phyloP scores from a whole-genome alignment of 2,888 invertebrate species.

The Caenorhabditis panamensis region DNA sequence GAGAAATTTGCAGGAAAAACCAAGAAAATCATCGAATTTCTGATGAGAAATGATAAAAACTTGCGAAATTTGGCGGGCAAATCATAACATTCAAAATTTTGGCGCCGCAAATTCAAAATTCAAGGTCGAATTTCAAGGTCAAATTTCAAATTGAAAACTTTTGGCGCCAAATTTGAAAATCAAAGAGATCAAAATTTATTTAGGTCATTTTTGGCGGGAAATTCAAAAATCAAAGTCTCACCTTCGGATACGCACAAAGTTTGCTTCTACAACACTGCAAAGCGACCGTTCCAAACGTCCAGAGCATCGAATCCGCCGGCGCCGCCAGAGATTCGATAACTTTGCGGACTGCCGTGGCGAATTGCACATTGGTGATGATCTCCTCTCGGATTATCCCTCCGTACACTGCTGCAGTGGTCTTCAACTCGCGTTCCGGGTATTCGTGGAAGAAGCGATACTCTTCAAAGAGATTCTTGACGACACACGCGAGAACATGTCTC shows the following conservation, averaged over 20 bases:
- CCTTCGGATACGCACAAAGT: constrained; percentile 91
- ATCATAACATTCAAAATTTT: too few relatives aligned
- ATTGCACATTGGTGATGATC: constrained; percentile 78
- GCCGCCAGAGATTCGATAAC: constrained; percentile 87
- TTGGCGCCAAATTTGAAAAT: too few relatives aligned
- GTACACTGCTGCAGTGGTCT: constrained; percentile 96
- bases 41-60: too few relatives aligned
- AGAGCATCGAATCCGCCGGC: constrained; percentile 93
- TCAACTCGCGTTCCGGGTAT: constrained; percentile 97
- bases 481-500: constrained; percentile 89
- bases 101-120: too few relatives aligned
- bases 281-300: constrained; percentile 96
- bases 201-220: neutral
- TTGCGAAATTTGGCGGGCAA: too few relatives aligned
- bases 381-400: constrained; percentile 86
- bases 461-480: constrained; percentile 96
- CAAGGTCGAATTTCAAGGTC: too few relatives aligned
- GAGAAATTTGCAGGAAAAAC: too few relatives aligned
- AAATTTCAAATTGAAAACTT: too few relatives aligned
- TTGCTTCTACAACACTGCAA: constrained; percentile 89
- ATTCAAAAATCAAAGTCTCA: constrained; percentile 9
- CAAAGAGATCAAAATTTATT: neutral
- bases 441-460: constrained; percentile 99
- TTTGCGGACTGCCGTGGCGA: constrained; percentile 78
- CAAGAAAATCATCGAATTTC: too few relatives aligned